A percentile compares a stretch with the other conserved stretches of the same genome.
These are phyloP conservation scores for Megalops atlanticus DNA, from an alignment of 2,113 vertebrate species.

Conservation along the genomic window DNA sequence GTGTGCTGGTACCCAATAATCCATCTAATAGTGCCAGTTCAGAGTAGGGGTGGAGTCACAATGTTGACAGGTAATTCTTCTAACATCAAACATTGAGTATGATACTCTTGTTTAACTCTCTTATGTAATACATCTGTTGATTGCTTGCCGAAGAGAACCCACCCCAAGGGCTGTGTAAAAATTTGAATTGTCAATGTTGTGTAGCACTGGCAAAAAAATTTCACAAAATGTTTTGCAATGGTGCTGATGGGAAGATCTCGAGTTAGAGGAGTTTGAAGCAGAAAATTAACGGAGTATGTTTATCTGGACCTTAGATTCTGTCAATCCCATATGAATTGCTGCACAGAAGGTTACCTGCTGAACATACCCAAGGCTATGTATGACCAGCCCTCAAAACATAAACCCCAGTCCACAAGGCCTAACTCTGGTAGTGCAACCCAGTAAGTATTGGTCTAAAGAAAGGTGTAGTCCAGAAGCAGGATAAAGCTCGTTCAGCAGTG, in stretches of 20 bases:
- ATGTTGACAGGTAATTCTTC: too few species aligned
- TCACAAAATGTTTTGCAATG: not conserved
- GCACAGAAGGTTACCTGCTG: too few species aligned
- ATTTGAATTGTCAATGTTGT: not conserved
- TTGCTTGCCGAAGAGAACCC: not conserved
- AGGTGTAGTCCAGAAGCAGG: too few species aligned
- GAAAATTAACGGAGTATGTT: not conserved
- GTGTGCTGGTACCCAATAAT: too few species aligned
- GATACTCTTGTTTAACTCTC: not conserved
- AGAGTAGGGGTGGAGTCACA: too few species aligned
- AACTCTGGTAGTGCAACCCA: not conserved
- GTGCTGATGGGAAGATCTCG: too few species aligned
- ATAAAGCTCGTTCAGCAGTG: too few species aligned
- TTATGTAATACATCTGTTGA: not conserved
- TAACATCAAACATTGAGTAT: not conserved
- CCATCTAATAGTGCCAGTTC: too few species aligned
- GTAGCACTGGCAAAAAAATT: not conserved
- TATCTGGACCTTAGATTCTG: not conserved
- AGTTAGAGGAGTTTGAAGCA: not conserved
- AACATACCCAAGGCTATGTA: not conserved
- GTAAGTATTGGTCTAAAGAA: too few species aligned
- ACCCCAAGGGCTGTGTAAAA: not conserved
- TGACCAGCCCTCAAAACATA: not conserved
- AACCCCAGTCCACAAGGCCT: not conserved
- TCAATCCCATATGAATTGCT: not conserved